Evolutionary conservation across 92 coral and sea anemone genomes (phyloP), one percentile per base, ranked within the genome.

Genomic region (Heteractis magnifica): DNA sequence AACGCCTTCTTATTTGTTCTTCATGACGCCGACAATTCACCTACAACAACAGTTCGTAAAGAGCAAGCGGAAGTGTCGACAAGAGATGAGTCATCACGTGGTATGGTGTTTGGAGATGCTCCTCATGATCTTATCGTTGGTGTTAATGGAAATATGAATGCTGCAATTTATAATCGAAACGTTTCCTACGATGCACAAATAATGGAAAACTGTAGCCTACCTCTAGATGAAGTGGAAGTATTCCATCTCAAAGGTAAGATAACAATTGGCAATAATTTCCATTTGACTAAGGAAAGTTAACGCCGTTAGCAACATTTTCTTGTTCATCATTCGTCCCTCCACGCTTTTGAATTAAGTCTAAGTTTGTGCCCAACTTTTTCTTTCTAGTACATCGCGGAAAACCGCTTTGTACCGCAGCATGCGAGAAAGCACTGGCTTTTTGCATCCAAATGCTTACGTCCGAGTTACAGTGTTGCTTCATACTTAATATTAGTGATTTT

Each of bases 91-190:
- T 10, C 64, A 0, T 83, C 71, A 71, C 83, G 73, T 59, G 93
- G 93, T 9, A 88, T 86, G 6, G 86, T 88, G 76, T 90, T 83
- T 84, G 93, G 93, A 0, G 88, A 83, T 74, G 51, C 80, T 52
- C 92, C 92, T 6, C 85, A 85, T 77, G 90, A 90, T 80, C 60
- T 90, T 84, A 78, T 83, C 51, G 79, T 90, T 15, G 93, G 93
- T 26, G 51, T 65, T 72, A 62, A 71, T 72, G 88, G 90, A 9
- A 78, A 26, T 51, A 86, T 90, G 93, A 52, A 20, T 20, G 9
- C 16, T 56, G 90, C 90, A 15, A 74, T 77, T 21, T 79, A 83
- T 81, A 71, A 56, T 20, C 80, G 80, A 49, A 18, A 60, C 58
- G 58, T 74, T 5, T 86, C 93, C 23, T 86, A 74, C 82, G 87